Evolutionary conservation across 2,888 invertebrate genomes (phyloP).

Genomic region (Lepidochrysops patricia): DNA sequence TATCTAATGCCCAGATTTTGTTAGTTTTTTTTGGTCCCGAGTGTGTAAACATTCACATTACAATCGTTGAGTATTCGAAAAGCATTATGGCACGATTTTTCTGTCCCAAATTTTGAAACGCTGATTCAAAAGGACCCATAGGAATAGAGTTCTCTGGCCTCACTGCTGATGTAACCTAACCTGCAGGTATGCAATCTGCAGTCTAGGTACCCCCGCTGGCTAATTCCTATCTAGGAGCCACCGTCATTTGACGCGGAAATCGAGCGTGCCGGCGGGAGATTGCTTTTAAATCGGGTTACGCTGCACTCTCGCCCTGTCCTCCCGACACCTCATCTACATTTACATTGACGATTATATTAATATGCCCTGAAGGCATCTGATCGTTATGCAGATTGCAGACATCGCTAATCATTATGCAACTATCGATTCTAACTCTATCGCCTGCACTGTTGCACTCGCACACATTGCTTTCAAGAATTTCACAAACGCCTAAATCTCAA

Average conservation of each 20-base stretch:
- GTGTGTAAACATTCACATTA: no score
- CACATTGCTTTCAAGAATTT: background rate
- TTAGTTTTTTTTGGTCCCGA: background rate
- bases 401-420: background rate
- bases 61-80: no score
- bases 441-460: background rate
- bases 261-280: constrained; percentile 54
- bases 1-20: background rate
- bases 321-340: background rate
- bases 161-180: background rate
- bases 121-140: no score
- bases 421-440: background rate
- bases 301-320: constrained; percentile 26
- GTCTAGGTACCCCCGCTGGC: background rate
- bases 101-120: no score
- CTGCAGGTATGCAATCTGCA: background rate
- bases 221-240: background rate
- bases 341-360: background rate
- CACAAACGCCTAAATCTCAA: background rate
- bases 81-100: no score
- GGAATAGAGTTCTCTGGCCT: no score
- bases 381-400: background rate
- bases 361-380: background rate
- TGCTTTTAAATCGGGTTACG: constrained; percentile 64
- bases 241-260: constrained; percentile 41